Evolutionary conservation across 2,888 invertebrate species (phyloP).

Genomic region (Caenorhabditis uteleia): DNA sequence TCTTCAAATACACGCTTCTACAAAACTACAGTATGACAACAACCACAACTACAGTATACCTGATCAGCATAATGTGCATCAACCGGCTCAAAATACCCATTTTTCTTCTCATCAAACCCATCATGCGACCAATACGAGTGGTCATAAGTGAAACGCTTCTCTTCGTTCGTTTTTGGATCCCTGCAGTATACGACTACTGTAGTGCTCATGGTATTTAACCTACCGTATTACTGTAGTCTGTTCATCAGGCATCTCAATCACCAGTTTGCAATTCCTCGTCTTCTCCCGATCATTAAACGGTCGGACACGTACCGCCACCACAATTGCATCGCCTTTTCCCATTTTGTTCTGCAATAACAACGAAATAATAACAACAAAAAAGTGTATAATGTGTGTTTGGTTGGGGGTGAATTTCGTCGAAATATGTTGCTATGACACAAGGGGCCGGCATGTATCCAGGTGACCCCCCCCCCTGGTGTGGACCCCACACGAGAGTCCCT

Average conservation of each 20-base stretch:
- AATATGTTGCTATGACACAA: conserved; percentile 1
- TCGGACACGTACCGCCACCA: conserved; percentile 74
- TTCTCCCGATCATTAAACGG: conserved; percentile 75
- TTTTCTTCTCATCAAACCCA: conserved; percentile 72
- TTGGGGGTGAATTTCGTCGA: not conserved
- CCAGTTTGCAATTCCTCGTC: conserved; percentile 71
- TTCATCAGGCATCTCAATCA: conserved; percentile 72
- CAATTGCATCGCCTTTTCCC: conserved; percentile 72
- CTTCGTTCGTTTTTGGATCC: conserved; percentile 71
- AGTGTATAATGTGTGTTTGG: not conserved
- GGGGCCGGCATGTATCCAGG: not conserved
- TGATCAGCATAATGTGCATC: conserved; percentile 73
- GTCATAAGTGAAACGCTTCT: conserved; percentile 74
- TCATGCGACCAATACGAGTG: conserved; percentile 75
- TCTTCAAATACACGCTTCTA: conserved; percentile 74
- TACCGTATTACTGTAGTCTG: conserved; percentile 70
- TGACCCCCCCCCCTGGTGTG: not conserved
- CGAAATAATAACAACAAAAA: not conserved
- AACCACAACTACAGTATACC: too few species aligned
- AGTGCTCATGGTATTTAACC: not conserved
- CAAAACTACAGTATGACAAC: conserved; percentile 15
- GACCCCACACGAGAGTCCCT: too few species aligned
- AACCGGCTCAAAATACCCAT: conserved; percentile 71
- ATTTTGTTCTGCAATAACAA: conserved; percentile 6
- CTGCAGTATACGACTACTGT: conserved; percentile 34